Evolutionary conservation across 1,140 invertebrate genomes (phyloP), one percentile per base, ranked within the genome.

Genomic region (Acromyrmex heyeri): DNA sequence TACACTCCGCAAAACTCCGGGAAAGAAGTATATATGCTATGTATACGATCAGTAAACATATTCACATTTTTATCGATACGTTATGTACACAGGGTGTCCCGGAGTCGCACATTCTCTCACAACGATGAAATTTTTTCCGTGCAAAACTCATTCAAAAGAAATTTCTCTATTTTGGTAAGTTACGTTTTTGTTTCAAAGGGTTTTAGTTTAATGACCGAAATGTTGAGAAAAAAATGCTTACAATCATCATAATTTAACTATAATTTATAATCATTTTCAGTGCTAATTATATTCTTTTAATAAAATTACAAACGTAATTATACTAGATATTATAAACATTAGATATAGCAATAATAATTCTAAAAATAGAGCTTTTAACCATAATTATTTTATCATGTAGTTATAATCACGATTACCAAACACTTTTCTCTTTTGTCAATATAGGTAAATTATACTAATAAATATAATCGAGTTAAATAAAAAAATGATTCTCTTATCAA

Each of bases 51-150:
- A 82, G 50, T 75, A 86, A 86, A 87, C 67, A 86, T 73, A 81
- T 79, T 83, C 79, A 61, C 69, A 62, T 83, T 83, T 83, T 83
- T 83, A 83, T 83, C 69, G 79, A 83, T 83, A 75, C 27, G 24
- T 83, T 61, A 48, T 73, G 18, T 75, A 83, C 38, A 83, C 27
- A 21, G 34, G 55, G 55, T 75, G 69, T 48, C 18, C 21, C 24
- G 2, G 7, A 73, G 21, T 53, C 38, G 55, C 24, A 14, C n/a
- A 38, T 65, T 78, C 59, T 78, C 18, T 61, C 16, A 5, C 14
- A 10, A 59, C 55, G 24, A 61, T 24, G 18, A n/a, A 27, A 18
- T 83, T 75, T 73, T 73, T n/a, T 61, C 14, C 14, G 0, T 14
- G n/a, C 16, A 57, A 44, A 62, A 44, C 1, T n/a, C 5, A 16